Conservation (phyloP, 2,797 vertebrate species). For the Glossophaga mutica region DNA sequence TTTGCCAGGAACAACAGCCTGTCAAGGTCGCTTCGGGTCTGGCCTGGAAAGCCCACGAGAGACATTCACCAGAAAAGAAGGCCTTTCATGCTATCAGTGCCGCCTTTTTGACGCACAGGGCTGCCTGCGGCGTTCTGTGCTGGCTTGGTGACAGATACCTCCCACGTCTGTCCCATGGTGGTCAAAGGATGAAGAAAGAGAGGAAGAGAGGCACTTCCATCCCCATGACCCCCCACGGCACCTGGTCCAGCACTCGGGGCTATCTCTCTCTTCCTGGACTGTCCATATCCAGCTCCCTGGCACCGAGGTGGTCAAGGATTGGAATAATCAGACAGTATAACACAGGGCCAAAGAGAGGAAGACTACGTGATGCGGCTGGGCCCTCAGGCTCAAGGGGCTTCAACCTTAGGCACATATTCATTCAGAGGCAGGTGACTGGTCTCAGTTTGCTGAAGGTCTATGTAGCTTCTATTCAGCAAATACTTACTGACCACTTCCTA, state of each 20-base stretch:
- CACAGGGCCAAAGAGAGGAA: neutral
- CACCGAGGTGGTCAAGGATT: neutral
- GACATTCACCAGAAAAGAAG: conserved; percentile 73
- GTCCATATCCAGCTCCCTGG: neutral
- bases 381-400: neutral
- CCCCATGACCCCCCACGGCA: accelerated
- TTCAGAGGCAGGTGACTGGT: neutral
- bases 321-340: neutral
- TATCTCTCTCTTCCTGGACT: neutral
- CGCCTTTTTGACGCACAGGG: neutral
- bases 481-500: neutral
- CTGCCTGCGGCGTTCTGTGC: neutral
- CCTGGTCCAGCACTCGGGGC: neutral
- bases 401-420: neutral
- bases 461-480: neutral
- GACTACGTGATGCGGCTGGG: accelerated
- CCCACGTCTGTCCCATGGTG: accelerated
- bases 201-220: neutral
- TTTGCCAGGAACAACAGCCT: conserved; percentile 78
- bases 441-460: neutral
- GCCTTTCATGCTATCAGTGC: conserved; percentile 66
- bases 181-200: neutral
- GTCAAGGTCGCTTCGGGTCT: conserved; percentile 59
- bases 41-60: conserved; percentile 68
- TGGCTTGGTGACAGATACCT: conserved; percentile 32